Percentiles rank a stretch among this genome's conserved stretches.
Conservation (phyloP, 2,888 invertebrate genomes). For the Microdon myrmicae region DNA sequence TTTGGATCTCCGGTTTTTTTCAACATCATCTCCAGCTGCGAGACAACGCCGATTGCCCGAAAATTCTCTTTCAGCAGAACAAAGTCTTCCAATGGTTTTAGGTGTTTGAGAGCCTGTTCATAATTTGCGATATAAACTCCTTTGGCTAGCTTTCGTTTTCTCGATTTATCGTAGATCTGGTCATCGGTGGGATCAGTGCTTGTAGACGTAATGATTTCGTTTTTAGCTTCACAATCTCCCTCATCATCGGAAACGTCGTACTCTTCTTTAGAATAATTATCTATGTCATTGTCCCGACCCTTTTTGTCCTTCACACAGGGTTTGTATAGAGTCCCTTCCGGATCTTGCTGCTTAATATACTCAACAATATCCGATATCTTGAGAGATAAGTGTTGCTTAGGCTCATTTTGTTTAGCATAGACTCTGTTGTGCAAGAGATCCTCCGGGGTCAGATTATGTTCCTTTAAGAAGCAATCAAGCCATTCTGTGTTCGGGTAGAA, state of each 20-base stretch:
- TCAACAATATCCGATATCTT: conserved; percentile 50
- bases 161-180: too few species aligned
- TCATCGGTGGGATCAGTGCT: too few species aligned
- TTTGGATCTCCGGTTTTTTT: too few species aligned
- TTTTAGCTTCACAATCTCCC: too few species aligned
- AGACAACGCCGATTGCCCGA: conserved; percentile 54
- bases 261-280: conserved; percentile 23
- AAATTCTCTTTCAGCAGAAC: conserved; percentile 54
- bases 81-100: conserved; percentile 55
- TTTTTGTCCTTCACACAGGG: neutral
- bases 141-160: too few species aligned
- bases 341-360: neutral
- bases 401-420: too few species aligned
- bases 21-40: conserved; percentile 51
- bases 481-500: conserved; percentile 60
- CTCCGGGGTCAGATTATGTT: conserved; percentile 52
- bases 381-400: conserved; percentile 21
- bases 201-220: too few species aligned
- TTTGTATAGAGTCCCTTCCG: conserved; percentile 1
- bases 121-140: conserved; percentile 21
- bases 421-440: too few species aligned
- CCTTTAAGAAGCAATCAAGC: conserved; percentile 59
- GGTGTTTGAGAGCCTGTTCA: conserved; percentile 46
- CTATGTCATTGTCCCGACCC: conserved; percentile 18
- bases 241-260: conserved; percentile 48